Base-by-base conservation (phyloP, 2,888 invertebrate genomes). In the Andrena hattorfiana region DNA sequence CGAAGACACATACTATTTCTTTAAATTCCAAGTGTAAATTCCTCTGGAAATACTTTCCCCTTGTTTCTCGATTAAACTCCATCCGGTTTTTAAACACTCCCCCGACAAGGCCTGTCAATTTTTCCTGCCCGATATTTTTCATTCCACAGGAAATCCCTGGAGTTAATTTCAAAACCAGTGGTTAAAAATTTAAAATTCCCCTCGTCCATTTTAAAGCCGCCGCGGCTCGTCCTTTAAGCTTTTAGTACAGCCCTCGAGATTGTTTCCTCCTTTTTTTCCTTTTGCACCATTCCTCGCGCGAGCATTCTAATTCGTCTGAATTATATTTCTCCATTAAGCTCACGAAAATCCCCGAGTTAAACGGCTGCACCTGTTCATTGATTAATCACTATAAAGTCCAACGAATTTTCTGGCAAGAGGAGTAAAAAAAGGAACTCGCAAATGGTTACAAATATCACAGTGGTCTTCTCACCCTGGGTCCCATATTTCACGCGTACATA, bases 281-380 rank as follows among this genome's bases (percentile, higher is more conserved):
- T 7, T 16, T 48, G 7, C 23, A 49, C 23, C 59, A 20, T 26
- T 28, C 20, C 30, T 32, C 23, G 1, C 23, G 42, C 63, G 63
- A 35, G 63, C 35, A 6, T 67, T 75, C 74, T 32, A 56, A 75
- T 77, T 60, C 63, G 48, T 73, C 42, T 63, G 42, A 72, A 76
- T 63, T 71, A 71, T 71, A 62, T 51, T 35, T n/a, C 71, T 2
- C 26, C 75, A 32, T n/a, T 48, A 20, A n/a, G 28, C 48, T 13
- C 6, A 7, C 32, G 28, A 20, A 16, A 62, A 35, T 51, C 60
- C 71, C 10, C 75, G 49, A 23, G 10, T 8, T 35, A 28, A 71
- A 32, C 6, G 60, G 10, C 26, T 49, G 71, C 75, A 60, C 70
- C 32, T 49, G 68, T 32, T 16, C 75, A 26, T 60, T 70, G 60